Conservation (phyloP, 1,140 invertebrate species). For the Micrasema minimum region DNA sequence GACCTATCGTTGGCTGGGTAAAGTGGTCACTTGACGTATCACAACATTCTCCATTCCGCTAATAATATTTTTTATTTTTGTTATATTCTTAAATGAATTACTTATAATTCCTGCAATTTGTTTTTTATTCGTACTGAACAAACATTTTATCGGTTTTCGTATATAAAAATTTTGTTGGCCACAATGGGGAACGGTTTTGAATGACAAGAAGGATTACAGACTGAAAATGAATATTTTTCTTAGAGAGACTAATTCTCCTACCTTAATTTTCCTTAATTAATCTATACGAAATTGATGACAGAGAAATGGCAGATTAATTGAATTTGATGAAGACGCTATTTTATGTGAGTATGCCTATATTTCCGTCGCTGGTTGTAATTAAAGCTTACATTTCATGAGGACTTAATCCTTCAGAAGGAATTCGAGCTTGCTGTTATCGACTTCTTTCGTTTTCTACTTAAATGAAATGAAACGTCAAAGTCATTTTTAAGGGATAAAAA, state of each 20-base stretch:
- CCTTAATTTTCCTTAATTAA: slow-evolving; percentile 31
- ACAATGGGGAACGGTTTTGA: no score
- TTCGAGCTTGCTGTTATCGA: slow-evolving; percentile 1
- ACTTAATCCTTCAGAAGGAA: slow-evolving; percentile 26
- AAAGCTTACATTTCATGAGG: slow-evolving; percentile 41
- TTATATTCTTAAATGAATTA: no score
- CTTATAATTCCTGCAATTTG: no score
- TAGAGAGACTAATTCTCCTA: slow-evolving; percentile 1
- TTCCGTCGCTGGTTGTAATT: slow-evolving; percentile 27
- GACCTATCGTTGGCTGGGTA: no score
- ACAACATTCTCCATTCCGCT: no score
- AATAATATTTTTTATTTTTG: no score
- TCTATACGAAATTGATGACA: slow-evolving; percentile 40
- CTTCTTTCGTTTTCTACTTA: slow-evolving; percentile 3
- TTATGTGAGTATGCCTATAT: slow-evolving; percentile 24
- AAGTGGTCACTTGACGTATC: no score
- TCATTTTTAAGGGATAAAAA: no score
- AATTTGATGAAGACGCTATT: slow-evolving; percentile 40
- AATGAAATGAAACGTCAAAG: neutral
- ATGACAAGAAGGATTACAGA: no score
- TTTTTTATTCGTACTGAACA: no score
- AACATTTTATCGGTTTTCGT: no score
- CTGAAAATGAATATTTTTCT: slow-evolving; percentile 8
- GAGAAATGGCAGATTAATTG: slow-evolving; percentile 38
- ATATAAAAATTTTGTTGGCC: no score